Base-by-base conservation (phyloP, 1,140 invertebrate species). In the Drosophila lacertosa region DNA sequence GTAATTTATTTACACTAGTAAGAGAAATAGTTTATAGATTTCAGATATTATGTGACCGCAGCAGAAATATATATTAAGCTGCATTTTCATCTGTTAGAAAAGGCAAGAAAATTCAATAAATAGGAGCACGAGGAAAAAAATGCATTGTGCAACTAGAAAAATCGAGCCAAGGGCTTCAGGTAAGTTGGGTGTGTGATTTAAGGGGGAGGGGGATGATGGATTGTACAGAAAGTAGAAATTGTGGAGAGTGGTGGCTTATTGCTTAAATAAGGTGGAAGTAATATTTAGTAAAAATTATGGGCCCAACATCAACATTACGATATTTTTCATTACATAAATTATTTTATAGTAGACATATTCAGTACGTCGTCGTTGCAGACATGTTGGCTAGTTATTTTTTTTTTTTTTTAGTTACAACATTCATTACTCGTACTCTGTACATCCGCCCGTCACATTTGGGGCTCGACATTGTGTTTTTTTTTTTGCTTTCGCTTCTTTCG, bases 281-380 rank as follows among this genome's bases (percentile, higher is more conserved):
- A 6, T n/a, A n/a, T n/a, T n/a, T n/a, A n/a, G n/a, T n/a, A 24
- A 45, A 81, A 88, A 82, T 66, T 78, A 78, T 79, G 84, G 89
- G 89, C 89, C 89, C 89, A 90, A 90, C 89, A 90, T 90, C 89
- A 90, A 90, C 89, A 90, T 90, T 90, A 90, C 89, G 89, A 90
- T 90, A 90, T 90, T 90, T 90, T 90, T 90, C 89, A 90, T 90
- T 90, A 90, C 89, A 90, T 90, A 90, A 90, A 90, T 89, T 90
- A 89, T 86, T 90, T 90, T 90, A 90, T 90, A 90, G 88, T 90
- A 90, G 88, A 90, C 77, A 84, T 77, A 74, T 88, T 83, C 73
- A 84, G 82, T 88, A 86, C 77, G n/a, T 79, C 84, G 37, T 33
- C 40, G 44, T 57, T 44, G 55, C 69, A 88, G 77, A 84, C 77